Evolutionary conservation across 2,113 vertebrate genomes (phyloP).

Genomic region (Rostratula benghalensis): DNA sequence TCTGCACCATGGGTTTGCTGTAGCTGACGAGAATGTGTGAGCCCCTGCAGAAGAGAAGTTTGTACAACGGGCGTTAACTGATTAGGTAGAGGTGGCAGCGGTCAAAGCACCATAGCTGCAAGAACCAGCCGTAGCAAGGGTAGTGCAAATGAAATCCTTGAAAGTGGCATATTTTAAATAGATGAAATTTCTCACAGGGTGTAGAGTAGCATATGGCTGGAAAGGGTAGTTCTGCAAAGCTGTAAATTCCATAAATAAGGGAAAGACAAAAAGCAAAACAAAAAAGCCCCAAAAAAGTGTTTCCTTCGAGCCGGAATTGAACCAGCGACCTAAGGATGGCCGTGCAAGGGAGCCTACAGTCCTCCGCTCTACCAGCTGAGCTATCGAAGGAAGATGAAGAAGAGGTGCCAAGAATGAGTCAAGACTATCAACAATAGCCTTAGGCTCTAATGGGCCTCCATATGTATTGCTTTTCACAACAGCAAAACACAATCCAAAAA

Average conservation of each 20-base stretch:
- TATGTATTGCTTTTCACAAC: conserved; percentile 55
- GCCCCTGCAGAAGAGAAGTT: neutral
- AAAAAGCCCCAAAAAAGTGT: neutral
- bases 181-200: neutral
- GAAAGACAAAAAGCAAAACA: neutral
- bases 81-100: neutral
- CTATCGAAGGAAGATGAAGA: conserved; percentile 79
- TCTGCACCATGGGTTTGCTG: neutral
- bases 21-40: neutral
- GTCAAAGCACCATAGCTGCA: neutral
- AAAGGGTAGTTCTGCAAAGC: neutral
- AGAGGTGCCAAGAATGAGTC: neutral
- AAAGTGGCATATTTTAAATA: neutral
- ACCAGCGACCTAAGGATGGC: conserved; percentile 52
- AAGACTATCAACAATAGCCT: conserved; percentile 61
- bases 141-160: neutral
- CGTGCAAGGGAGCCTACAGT: conserved; percentile 75
- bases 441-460: conserved; percentile 45
- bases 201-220: neutral
- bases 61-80: neutral
- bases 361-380: conserved; percentile 90
- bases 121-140: neutral
- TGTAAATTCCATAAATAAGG: neutral
- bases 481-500: conserved; percentile 32
- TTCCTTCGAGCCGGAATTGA: conserved; percentile 38